Evolutionary conservation across 2,113 vertebrate genomes (phyloP).

Genomic region (Struthidea cinerea): DNA sequence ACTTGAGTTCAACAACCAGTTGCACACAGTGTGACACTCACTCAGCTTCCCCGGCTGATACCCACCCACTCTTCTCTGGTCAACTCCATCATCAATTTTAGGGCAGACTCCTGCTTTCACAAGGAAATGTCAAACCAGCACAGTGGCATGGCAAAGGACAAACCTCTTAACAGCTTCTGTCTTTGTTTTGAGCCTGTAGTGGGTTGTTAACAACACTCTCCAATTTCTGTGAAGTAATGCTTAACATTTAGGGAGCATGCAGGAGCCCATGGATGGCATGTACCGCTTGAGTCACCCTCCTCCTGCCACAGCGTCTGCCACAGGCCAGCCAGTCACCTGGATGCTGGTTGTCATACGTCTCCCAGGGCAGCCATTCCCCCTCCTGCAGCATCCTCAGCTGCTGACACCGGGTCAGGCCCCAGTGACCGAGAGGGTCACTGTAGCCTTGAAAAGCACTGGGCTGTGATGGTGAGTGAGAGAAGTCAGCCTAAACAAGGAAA

Average conservation of each 20-base stretch:
- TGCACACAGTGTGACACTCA: rapidly evolving
- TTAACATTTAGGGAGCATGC: neutral
- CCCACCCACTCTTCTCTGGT: neutral
- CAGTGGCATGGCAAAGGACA: neutral
- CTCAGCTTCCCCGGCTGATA: neutral
- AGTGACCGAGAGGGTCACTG: rapidly evolving
- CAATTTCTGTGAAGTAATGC: neutral
- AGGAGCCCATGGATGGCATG: neutral
- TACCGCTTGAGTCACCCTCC: neutral
- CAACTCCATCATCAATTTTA: neutral
- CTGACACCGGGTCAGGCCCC: neutral
- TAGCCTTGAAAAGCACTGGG: neutral
- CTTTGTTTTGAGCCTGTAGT: neutral
- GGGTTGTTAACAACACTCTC: neutral
- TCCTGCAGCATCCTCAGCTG: neutral
- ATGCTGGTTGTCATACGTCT: neutral
- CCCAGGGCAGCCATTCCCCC: neutral
- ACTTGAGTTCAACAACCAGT: neutral
- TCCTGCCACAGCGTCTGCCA: neutral
- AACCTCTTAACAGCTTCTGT: neutral
- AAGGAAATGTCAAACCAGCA: neutral
- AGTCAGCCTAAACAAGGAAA: neutral
- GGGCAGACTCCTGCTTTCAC: neutral
- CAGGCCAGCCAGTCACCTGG: neutral
- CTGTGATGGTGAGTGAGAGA: neutral